phyloP scores from a whole-genome alignment of 2,888 invertebrate species.

The Tupiocoris notatus region DNA sequence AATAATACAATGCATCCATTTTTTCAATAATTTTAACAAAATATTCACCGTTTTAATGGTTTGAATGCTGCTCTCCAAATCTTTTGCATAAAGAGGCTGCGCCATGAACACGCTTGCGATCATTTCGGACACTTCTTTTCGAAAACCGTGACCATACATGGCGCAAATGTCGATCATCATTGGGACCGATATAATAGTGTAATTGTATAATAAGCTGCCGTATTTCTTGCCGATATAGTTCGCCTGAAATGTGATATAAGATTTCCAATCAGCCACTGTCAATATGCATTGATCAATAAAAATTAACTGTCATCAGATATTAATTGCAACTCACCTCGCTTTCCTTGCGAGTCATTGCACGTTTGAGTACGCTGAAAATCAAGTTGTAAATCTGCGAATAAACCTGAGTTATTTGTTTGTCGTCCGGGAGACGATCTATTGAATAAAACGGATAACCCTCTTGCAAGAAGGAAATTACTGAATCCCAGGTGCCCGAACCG shows the following conservation, averaged over 20 bases:
- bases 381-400: slow-evolving; percentile 60
- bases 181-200: slow-evolving; percentile 79
- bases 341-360: slow-evolving; percentile 77
- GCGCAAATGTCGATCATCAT: slow-evolving; percentile 76
- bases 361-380: slow-evolving; percentile 69
- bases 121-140: slow-evolving; percentile 62
- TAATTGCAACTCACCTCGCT: slow-evolving; percentile 59
- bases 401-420: slow-evolving; percentile 58
- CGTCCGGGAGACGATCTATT: slow-evolving; percentile 54
- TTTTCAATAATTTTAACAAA: too few species aligned
- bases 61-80: slow-evolving; percentile 48
- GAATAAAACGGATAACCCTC: slow-evolving; percentile 70
- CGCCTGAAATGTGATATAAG: slow-evolving; percentile 48
- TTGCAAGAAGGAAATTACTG: slow-evolving; percentile 73
- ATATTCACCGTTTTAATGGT: slow-evolving; percentile 49
- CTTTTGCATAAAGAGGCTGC: slow-evolving; percentile 57
- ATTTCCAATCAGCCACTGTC: neutral
- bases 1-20: too few species aligned
- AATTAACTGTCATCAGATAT: neutral
- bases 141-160: slow-evolving; percentile 69
- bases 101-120: slow-evolving; percentile 65
- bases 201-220: slow-evolving; percentile 71
- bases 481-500: slow-evolving; percentile 54
- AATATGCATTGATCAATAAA: too few species aligned
- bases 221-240: slow-evolving; percentile 67